Evolutionary conservation across 1,140 invertebrate species (phyloP), one percentile per base, ranked within the genome.

Genomic region (Drosophila kikkawai): DNA sequence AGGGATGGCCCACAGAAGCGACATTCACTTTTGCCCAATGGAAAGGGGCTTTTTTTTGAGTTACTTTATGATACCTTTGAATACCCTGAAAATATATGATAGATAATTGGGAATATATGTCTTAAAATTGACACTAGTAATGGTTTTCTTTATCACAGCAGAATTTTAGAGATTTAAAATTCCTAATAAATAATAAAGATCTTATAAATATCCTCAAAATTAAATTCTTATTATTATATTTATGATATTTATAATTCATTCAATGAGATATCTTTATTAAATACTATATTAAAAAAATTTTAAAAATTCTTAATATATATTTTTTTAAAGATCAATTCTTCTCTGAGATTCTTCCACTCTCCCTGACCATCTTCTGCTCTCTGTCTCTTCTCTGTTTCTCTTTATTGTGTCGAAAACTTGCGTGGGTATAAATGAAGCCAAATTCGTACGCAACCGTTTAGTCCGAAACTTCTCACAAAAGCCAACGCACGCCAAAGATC

Each of bases 401-500:
- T 60, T 60, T 17, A 60, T 45, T 60, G 68, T 66, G 60, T 53
- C 36, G 64, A 50, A 69, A 70, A 73, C 73, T 81, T 88, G 82
- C 55, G 39, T 80, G 80, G 82, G 78, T 91, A 91, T 91, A 91
- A 91, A 91, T 79, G 53, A 76, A 71, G 75, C 69, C 75, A 87
- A 91, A 82, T 82, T 78, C 60, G 71, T 75, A 75, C 80, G 82
- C 87, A 91, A 39, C 60, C 80, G 83, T 73, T 91, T 91, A 91
- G 87, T 91, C 68, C 78, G 83, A 91, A 84, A 84, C 69, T 50
- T 78, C 44, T 63, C 67, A 75, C 60, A 65, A 66, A 74, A 79
- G 67, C 47, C 57, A 59, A 68, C 77, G 71, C 55, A 74, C 68
- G 37, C 19, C 26, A 34, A 60, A 42, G 78, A 76, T 78, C 82